These are phyloP conservation scores for Nysson spinosus DNA, from an alignment of 2,888 invertebrate species.

Conservation along the genomic window DNA sequence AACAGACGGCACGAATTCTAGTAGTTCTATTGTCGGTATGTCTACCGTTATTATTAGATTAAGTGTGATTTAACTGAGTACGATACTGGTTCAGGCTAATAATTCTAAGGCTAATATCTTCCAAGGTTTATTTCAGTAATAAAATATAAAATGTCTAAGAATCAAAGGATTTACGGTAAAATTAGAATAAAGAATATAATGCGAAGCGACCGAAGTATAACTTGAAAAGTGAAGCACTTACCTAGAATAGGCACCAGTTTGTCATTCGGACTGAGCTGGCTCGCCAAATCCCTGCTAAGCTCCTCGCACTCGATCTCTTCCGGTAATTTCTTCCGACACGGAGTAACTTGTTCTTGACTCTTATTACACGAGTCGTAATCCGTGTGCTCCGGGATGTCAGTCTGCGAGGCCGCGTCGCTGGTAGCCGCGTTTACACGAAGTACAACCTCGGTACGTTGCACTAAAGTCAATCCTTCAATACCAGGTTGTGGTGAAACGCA, in stretches of 20 bases:
- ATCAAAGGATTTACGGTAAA: too few species aligned
- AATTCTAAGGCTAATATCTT: too few species aligned
- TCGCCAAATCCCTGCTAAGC: constrained; percentile 82
- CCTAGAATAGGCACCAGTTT: constrained; percentile 83
- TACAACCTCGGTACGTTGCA: constrained; percentile 83
- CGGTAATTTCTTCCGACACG: constrained; percentile 81
- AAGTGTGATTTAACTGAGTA: too few species aligned
- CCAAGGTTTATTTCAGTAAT: too few species aligned
- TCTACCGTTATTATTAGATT: too few species aligned
- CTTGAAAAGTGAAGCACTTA: constrained; percentile 49
- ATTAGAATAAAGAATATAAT: too few species aligned
- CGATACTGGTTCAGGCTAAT: too few species aligned
- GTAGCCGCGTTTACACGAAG: constrained; percentile 82
- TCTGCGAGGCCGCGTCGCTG: constrained; percentile 82
- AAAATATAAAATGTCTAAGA: too few species aligned
- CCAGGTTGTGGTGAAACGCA: constrained; percentile 73
- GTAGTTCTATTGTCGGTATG: too few species aligned
- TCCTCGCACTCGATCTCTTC: constrained; percentile 90
- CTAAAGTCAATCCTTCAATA: constrained; percentile 79
- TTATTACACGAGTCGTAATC: constrained; percentile 57
- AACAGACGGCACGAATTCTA: too few species aligned
- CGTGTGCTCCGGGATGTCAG: constrained; percentile 74
- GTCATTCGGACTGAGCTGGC: constrained; percentile 82
- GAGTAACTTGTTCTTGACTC: constrained; percentile 71
- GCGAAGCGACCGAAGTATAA: background rate